Evolutionary conservation across 1,140 invertebrate genomes (phyloP).

Genomic region (Diachasma alloeum): DNA sequence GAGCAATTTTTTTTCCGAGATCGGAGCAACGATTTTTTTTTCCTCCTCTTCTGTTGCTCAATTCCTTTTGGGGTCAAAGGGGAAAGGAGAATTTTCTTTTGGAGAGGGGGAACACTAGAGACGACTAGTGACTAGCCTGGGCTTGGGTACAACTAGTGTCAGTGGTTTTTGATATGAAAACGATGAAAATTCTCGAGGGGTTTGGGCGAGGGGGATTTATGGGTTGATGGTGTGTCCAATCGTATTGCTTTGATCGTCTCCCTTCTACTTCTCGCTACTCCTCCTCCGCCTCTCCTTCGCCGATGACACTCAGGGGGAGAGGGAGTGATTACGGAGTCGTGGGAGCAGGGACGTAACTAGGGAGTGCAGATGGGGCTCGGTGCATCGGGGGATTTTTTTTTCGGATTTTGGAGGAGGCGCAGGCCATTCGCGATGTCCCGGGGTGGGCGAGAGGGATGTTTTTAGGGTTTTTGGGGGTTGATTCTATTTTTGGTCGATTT

Average conservation of each 20-base stretch:
- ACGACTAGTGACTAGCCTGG: background rate
- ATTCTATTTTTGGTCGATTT: too few species aligned
- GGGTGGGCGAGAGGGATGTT: too few species aligned
- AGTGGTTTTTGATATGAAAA: too few species aligned
- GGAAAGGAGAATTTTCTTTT: background rate
- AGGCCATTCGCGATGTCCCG: too few species aligned
- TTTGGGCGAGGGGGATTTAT: background rate
- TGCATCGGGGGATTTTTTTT: background rate
- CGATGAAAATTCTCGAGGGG: background rate
- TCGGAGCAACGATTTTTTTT: background rate
- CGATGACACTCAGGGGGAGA: background rate
- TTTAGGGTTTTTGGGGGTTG: too few species aligned
- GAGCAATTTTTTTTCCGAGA: background rate
- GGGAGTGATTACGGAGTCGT: background rate
- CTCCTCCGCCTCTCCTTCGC: background rate
- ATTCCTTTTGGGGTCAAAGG: background rate
- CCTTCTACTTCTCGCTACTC: background rate
- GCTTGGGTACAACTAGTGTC: background rate
- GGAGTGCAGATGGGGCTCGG: background rate
- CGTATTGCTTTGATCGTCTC: background rate
- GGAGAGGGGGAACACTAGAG: background rate
- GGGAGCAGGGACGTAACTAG: background rate
- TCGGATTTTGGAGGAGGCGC: too few species aligned
- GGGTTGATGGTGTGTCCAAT: background rate
- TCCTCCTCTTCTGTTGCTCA: background rate